Evolutionary conservation across 2,113 vertebrate genomes (phyloP), one percentile per base, ranked within the genome.

Genomic region (Arenaria interpres): DNA sequence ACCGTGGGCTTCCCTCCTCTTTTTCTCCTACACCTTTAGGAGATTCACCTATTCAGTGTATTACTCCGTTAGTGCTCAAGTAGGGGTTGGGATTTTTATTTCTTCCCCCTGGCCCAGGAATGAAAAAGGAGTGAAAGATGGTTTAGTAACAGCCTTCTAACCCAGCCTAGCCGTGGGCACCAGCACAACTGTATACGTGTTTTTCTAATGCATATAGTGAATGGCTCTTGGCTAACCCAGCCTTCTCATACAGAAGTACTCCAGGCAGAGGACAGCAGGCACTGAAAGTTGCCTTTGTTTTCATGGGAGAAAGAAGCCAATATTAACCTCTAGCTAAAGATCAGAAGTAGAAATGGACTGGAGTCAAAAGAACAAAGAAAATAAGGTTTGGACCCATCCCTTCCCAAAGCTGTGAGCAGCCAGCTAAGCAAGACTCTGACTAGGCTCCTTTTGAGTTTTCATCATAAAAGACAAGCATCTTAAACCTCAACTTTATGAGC

Each of bases 41-140:
- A 39, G 9, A 39, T 35, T 62, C 3, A 0, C 2, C 1, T 35
- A 16, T 39, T 59, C 30, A 37, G 4, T 39, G 10, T 37, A 28
- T 51, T 37, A 39, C 15, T 66, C 27, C 59, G 28, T 7, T n/a
- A 13, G 10, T 41, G 8, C 30, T 84, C 10, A 46, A 39, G 28
- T 14, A 72, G 39, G 33, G 39, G 7, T 32, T 35, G 14, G 9
- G 48, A 12, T 50, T 50, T 5, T 16, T 7, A 51, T 37, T 50
- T 35, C n/a, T 77, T 22, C 2, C 12, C 25, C 53, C 33, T 16
- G 12, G 37, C 11, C 30, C 37, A 59, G 33, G 45, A 53, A 63
- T 30, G 7, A 37, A 15, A 83, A 41, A 33, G 11, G 21, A 50
- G 43, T 43, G 22, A 50, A 43, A 51, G 33, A 30, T 20, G 25